phyloP scores from a whole-genome alignment of 2,888 invertebrate species.

The Athrips mouffetella region DNA sequence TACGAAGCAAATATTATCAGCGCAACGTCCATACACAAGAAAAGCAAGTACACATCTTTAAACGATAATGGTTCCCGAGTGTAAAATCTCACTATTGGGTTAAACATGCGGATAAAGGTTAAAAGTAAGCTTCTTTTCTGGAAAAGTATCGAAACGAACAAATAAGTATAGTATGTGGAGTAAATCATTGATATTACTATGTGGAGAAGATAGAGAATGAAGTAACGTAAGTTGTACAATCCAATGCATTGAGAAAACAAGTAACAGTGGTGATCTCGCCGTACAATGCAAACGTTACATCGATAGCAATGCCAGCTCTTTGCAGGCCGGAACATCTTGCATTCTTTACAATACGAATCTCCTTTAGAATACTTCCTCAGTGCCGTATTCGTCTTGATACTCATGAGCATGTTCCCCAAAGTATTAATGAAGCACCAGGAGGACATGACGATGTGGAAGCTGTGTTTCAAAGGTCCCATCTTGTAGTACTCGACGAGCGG shows the following conservation, averaged over 20 bases:
- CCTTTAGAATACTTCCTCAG: background rate
- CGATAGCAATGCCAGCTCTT: slow-evolving; percentile 90
- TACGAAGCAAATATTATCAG: slow-evolving; percentile 19
- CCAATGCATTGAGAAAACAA: slow-evolving; percentile 92
- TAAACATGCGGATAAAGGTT: slow-evolving; percentile 36
- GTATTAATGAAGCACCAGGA: slow-evolving; percentile 43
- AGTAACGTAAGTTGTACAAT: slow-evolving; percentile 88
- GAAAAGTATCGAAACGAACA: slow-evolving; percentile 74
- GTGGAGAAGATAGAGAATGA: slow-evolving; percentile 84
- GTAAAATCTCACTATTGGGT: slow-evolving; percentile 37
- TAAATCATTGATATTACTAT: slow-evolving; percentile 82
- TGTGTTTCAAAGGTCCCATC: slow-evolving; percentile 12
- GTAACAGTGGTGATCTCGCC: slow-evolving; percentile 90
- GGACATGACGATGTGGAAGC: slow-evolving; percentile 24
- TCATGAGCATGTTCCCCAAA: slow-evolving; percentile 50
- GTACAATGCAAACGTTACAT: slow-evolving; percentile 88
- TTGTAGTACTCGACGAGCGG: slow-evolving; percentile 11
- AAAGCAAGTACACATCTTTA: background rate
- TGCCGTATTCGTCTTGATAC: slow-evolving; percentile 24
- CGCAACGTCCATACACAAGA: background rate
- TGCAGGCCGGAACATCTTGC: slow-evolving; percentile 83
- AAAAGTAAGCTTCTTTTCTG: slow-evolving; percentile 32
- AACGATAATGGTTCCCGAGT: slow-evolving; percentile 14
- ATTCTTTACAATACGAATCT: slow-evolving; percentile 79
- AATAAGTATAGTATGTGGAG: slow-evolving; percentile 81